Evolutionary conservation across 2,113 vertebrate genomes (phyloP), one percentile per base, ranked within the genome.

Genomic region (Oostethus manadensis): DNA sequence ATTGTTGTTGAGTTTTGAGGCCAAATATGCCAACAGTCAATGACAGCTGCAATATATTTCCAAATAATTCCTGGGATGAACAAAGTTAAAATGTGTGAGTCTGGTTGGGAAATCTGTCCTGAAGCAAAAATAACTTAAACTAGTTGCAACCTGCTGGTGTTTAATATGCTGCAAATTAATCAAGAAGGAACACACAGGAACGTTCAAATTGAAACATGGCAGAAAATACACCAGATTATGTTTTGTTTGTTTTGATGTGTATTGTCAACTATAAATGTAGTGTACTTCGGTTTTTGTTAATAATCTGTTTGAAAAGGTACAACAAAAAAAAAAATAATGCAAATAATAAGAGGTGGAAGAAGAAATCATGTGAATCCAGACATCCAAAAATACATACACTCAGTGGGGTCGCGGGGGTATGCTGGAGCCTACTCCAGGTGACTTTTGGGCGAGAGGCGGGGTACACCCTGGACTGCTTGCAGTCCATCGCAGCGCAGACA

Each of bases 101-200:
- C 42, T 26, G 56, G 26, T 9, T 29, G 23, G 33, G 33, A 38
- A 60, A 21, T 33, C 22, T 50, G 58, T 47, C 46, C 46, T 21
- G 18, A 50, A 60, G 58, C 29, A 40, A 50, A 60, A 60, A 49
- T 49, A 49, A 40, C 46, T 60, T 60, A 22, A 40, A 57, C 42
- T 44, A 23, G 40, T 22, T 44, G 15, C 40, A 45, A 57, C 42
- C 56, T 45, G 42, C 42, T 57, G 20, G n/a, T 10, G 46, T 15
- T 57, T 10, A 6, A 13, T n/a, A 45, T 57, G 8, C 42, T 26
- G 16, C 42, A 45, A 38, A 38, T 38, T 14, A 21, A 40, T 51
- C n/a, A 20, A 38, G 45, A 18, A 6, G 4, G 29, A 33, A 33
- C 29, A 8, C 18, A 55, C 53, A 20, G 13, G 11, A 23, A 50